Percentiles rank a stretch among this genome's conserved stretches.
Conservation (phyloP, 2,797 vertebrate genomes). For the Tadarida brasiliensis region DNA sequence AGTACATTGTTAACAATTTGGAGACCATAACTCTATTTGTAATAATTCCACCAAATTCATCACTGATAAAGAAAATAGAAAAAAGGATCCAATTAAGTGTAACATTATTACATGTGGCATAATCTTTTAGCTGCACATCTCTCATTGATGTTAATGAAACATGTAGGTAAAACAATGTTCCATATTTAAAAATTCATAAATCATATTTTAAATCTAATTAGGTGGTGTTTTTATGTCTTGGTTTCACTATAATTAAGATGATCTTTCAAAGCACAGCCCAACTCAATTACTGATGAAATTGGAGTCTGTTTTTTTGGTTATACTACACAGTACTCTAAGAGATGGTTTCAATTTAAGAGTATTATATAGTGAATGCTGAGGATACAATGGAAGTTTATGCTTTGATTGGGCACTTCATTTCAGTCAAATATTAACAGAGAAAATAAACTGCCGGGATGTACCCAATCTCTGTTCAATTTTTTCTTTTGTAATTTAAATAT, state of each 20-base stretch:
- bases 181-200: slow-evolving; percentile 58
- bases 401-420: slow-evolving; percentile 72
- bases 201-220: slow-evolving; percentile 30
- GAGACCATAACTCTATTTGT: background rate
- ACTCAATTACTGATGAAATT: slow-evolving; percentile 73
- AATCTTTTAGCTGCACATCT: slow-evolving; percentile 5
- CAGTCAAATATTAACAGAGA: slow-evolving; percentile 33
- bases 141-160: slow-evolving; percentile 16
- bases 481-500: slow-evolving; percentile 24
- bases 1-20: background rate
- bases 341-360: slow-evolving; percentile 61
- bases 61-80: background rate
- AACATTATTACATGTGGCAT: slow-evolving; percentile 29
- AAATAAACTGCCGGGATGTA: slow-evolving; percentile 58
- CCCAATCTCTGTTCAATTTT: slow-evolving; percentile 36
- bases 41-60: background rate
- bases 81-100: background rate
- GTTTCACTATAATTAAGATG: slow-evolving; percentile 78
- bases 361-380: slow-evolving; percentile 60
- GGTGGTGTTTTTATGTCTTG: slow-evolving; percentile 48
- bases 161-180: background rate
- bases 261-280: slow-evolving; percentile 80
- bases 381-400: slow-evolving; percentile 46
- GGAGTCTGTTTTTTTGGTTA: slow-evolving; percentile 53
- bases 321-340: slow-evolving; percentile 72